Evolutionary conservation across 2,797 vertebrate genomes (phyloP), one percentile per base, ranked within the genome.

Genomic region (Astyanax mexicanus): DNA sequence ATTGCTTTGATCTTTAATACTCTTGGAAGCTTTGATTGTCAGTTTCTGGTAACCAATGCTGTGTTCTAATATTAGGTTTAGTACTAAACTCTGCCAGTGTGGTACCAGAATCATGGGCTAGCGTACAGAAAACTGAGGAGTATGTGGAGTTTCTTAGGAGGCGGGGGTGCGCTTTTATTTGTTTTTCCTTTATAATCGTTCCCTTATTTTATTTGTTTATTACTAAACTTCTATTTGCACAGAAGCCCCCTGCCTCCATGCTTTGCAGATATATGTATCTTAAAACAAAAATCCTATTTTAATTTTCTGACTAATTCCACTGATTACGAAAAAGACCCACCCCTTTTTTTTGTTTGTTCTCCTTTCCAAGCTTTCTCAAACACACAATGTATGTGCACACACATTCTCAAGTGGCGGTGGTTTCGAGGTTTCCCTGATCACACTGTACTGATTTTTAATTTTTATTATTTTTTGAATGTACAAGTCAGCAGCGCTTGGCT

Each of bases 401-500:
- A 42, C 65, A 47, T 72, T 25, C 80, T 37, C 6, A 29, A 58
- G 29, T 17, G 51, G 67, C 73, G 80, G 80, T 84, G 76, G 51
- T 29, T 40, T 40, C 23, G 19, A 60, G 21, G 49, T 74, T 17
- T 77, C 73, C 73, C 71, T 69, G 57, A 75, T 75, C 68, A 81
- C 80, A 85, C 83, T 85, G 79, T 86, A 77, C 61, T 78, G 76
- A 76, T 67, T 69, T 69, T 51, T 10, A 0, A 11, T 27, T 57
- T 29, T 15, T 57, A 57, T 29, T 27, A 29, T 61, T 38, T 32
- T 74, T 77, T 90, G 89, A 91, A 90, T 91, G 86, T 91, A 89
- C 82, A 81, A 71, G 86, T 88, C 82, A 70, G 83, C 82, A 86
- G 83, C 85, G 81, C 84, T 77, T 84, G 83, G 86, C 82, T 86